These are phyloP conservation scores for Standfussiana lucernea DNA, from an alignment of 2,888 invertebrate species.

Conservation along the genomic window DNA sequence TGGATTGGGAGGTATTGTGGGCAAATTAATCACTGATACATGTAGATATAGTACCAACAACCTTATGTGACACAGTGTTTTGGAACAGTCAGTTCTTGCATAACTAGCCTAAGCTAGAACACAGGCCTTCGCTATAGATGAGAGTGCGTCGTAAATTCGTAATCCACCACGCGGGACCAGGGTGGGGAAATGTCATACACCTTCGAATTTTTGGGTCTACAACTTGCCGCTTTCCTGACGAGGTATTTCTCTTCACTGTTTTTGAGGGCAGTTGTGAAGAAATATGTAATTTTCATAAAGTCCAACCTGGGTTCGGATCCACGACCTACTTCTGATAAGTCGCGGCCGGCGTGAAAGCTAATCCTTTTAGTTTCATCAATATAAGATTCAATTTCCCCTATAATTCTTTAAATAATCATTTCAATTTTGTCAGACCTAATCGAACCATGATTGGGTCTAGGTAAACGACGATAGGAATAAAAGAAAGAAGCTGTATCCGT, in stretches of 20 bases:
- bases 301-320: not conserved
- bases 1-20: conserved; percentile 24
- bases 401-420: conserved; percentile 10
- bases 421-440: conserved; percentile 5
- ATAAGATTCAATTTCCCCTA: not conserved
- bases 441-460: conserved; percentile 21
- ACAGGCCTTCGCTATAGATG: not conserved
- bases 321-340: not conserved
- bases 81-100: not conserved
- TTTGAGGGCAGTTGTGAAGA: not conserved
- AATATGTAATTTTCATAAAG: not conserved
- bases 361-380: not conserved
- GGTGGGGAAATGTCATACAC: not conserved
- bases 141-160: not conserved
- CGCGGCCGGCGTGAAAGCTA: not conserved
- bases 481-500: conserved; percentile 7
- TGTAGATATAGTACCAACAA: not conserved
- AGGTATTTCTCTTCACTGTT: not conserved
- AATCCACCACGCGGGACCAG: not conserved
- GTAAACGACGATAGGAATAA: conserved; percentile 9
- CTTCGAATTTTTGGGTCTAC: not conserved
- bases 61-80: not conserved
- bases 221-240: not conserved
- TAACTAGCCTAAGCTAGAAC: not conserved
- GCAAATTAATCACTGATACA: conserved; percentile 10